Percentiles rank a stretch among this genome's conserved stretches.
Evolutionary conservation across 2,113 vertebrate genomes (phyloP).

Genomic region (Varanus komodoensis): DNA sequence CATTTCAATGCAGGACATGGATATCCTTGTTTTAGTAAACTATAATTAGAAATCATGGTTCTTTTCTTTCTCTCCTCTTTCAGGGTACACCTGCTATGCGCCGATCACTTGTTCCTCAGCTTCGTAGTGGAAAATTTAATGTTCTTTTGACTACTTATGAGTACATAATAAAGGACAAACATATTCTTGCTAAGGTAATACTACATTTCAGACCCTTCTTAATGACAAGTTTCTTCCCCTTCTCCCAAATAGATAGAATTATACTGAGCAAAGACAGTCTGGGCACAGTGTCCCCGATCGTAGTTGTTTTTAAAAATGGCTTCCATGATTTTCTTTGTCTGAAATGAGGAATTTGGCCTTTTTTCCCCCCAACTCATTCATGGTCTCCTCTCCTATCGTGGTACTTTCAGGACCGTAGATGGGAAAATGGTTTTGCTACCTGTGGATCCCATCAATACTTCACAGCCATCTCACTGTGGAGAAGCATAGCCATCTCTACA

Average conservation of each 20-base stretch:
- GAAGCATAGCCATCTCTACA: not conserved
- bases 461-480: not conserved
- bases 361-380: not conserved
- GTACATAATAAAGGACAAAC: conserved; percentile 99
- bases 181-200: conserved; percentile 97
- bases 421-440: conserved; percentile 2
- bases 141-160: conserved; percentile 97
- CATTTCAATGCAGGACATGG: not conserved
- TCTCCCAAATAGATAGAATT: not conserved
- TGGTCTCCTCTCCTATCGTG: not conserved
- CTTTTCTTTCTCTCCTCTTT: conserved; percentile 26
- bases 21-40: conserved; percentile 9
- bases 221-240: not conserved
- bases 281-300: not conserved
- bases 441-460: not conserved
- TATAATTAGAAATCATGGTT: not conserved
- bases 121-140: conserved; percentile 96
- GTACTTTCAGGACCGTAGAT: conserved; percentile 16
- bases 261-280: not conserved
- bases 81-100: conserved; percentile 95
- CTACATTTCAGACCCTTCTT: conserved; percentile 26
- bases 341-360: conserved; percentile 10
- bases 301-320: conserved; percentile 13
- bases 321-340: conserved; percentile 1
- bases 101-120: conserved; percentile 91